phyloP scores from a whole-genome alignment of 1,140 invertebrate species.

The Ceratitis capitata region DNA sequence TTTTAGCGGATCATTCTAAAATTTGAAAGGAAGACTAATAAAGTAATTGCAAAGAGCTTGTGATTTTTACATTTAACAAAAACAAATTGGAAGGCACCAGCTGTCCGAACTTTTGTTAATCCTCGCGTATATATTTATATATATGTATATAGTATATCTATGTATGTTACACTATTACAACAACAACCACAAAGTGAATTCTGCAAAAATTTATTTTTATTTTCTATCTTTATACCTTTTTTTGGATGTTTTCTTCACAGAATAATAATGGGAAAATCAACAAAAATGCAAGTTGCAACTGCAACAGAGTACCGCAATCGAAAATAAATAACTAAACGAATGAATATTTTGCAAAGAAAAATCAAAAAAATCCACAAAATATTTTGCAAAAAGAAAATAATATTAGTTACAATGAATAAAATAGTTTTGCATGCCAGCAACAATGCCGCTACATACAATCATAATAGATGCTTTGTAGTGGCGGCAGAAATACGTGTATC shows the following conservation, averaged over 20 bases:
- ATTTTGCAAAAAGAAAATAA: background rate
- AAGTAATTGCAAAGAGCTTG: too few relatives aligned
- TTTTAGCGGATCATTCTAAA: too few relatives aligned
- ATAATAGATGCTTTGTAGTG: background rate
- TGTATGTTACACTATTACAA: too few relatives aligned
- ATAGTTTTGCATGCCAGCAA: background rate
- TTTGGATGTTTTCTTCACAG: background rate
- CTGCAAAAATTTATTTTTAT: too few relatives aligned
- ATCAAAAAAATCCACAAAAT: too few relatives aligned
- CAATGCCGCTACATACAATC: background rate
- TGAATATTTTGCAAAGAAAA: background rate
- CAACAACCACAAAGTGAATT: too few relatives aligned
- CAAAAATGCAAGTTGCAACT: background rate
- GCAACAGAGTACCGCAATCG: background rate
- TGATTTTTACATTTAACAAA: too few relatives aligned
- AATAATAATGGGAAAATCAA: conserved; percentile 6
- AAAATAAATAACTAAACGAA: conserved; percentile 28
- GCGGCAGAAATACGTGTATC: background rate
- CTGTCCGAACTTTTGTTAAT: too few relatives aligned
- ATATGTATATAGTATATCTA: too few relatives aligned
- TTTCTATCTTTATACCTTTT: too few relatives aligned
- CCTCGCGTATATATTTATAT: background rate
- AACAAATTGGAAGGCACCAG: too few relatives aligned
- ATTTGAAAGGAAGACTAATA: too few relatives aligned
- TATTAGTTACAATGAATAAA: background rate